These are phyloP conservation scores for Cephus spinipes DNA, from an alignment of 2,888 invertebrate genomes.

Conservation along the genomic window DNA sequence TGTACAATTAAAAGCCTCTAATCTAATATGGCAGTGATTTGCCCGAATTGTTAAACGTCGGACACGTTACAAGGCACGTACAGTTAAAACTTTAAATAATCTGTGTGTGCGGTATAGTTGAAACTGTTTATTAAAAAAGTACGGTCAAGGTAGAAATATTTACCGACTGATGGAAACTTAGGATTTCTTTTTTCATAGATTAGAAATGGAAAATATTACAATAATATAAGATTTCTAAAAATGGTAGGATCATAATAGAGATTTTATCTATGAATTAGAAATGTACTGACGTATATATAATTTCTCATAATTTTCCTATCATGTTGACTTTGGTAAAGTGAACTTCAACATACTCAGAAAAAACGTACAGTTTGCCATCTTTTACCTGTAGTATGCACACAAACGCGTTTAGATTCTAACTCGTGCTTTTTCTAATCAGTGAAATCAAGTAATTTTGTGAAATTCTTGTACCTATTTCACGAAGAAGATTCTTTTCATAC, in stretches of 20 bases:
- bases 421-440: neutral
- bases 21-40: constrained; percentile 24
- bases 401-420: neutral
- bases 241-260: neutral
- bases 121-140: neutral
- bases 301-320: neutral
- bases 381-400: neutral
- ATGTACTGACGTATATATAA: neutral
- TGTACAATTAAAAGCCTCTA: constrained; percentile 10
- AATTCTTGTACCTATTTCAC: neutral
- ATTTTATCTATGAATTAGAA: neutral
- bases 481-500: neutral
- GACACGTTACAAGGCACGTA: constrained; percentile 17
- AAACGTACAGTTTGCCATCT: neutral
- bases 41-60: constrained; percentile 20
- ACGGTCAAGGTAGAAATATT: neutral
- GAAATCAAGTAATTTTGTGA: neutral
- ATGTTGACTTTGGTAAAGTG: neutral
- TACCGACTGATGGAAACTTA: neutral
- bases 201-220: neutral
- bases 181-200: neutral
- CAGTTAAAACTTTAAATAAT: neutral
- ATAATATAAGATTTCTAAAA: neutral
- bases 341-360: neutral
- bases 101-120: neutral